Base-by-base conservation (phyloP, 2,113 vertebrate species). In the Erinaceus europaeus region DNA sequence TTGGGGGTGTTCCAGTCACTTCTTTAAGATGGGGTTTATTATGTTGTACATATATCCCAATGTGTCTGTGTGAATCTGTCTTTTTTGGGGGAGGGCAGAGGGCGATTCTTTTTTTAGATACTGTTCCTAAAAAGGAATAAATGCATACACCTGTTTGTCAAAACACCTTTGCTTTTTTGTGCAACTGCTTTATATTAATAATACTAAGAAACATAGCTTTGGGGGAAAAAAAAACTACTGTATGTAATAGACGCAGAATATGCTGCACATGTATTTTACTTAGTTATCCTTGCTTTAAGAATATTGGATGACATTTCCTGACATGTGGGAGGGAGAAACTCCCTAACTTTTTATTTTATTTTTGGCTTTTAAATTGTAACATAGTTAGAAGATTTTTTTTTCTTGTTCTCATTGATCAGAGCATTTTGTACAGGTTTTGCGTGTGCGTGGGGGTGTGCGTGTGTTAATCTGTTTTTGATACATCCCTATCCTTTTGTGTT, bases 151-250 rank as follows among this genome's bases (percentile, higher is more conserved):
- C 94, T 97, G 97, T 98, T 98, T 97, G 97, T 98, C 97, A 97
- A 97, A 97, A 97, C 97, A 98, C 96, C 97, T 98, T 99, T 98
- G 98, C 98, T 99, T 99, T n/a, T 98, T 97, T 98, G 98, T 97
- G 97, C 98, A 97, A 98, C 98, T 98, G 98, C 98, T 98, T 98
- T 99, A 98, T 98, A 98, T 98, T 98, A 97, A 98, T 96, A 97
- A 97, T 97, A 98, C 98, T 90, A 98, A 94, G 50, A 74, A 73
- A 91, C 98, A 96, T 97, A 98, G 97, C 97, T 97, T 98, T 97
- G 96, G 95, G 95, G 95, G 95, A 95, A 96, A 95, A 97, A 97
- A 96, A 97, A 96, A 81, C 98, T 98, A 98, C 98, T 99, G 98
- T 99, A 98, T 99, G 98, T 98, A 98, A 98, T 97, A 96, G 97